These are phyloP conservation scores for Cricetomys ansorgei DNA, from an alignment of 2,113 vertebrate species.

Conservation along the genomic window DNA sequence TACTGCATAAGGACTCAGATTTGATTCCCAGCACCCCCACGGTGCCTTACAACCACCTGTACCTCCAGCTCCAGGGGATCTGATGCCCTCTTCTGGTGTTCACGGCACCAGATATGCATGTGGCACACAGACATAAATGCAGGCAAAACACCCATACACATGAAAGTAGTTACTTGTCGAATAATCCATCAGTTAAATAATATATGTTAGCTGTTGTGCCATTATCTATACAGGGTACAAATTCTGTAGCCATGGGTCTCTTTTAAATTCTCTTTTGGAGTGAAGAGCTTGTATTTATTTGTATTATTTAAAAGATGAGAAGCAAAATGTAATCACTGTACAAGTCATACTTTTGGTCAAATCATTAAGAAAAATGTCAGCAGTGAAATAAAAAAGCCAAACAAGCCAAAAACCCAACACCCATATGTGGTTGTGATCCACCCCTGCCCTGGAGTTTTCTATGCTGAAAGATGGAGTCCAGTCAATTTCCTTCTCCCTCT, in stretches of 20 bases:
- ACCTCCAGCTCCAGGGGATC: background rate
- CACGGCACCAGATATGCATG: no score
- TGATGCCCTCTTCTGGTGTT: background rate
- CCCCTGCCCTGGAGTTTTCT: background rate
- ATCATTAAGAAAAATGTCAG: background rate
- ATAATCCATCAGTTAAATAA: background rate
- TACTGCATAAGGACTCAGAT: background rate
- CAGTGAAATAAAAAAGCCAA: no score
- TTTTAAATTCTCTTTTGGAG: constrained; percentile 24
- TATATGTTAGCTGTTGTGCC: background rate
- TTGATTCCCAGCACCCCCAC: background rate
- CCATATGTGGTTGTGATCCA: background rate
- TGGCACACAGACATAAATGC: background rate
- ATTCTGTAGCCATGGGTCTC: background rate
- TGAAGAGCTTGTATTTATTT: background rate
- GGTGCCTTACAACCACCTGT: background rate
- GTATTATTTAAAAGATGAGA: background rate
- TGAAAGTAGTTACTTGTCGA: background rate
- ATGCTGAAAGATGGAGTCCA: background rate
- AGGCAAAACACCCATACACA: background rate
- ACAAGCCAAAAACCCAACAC: background rate
- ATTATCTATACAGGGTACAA: background rate
- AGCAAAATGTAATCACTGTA: background rate
- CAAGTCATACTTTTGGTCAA: background rate
- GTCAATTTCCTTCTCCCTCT: background rate